A percentile compares a stretch with the other conserved stretches of the same genome.
phyloP scores from a whole-genome alignment of 1,140 invertebrate genomes.

The Drosophila micromelanica region DNA sequence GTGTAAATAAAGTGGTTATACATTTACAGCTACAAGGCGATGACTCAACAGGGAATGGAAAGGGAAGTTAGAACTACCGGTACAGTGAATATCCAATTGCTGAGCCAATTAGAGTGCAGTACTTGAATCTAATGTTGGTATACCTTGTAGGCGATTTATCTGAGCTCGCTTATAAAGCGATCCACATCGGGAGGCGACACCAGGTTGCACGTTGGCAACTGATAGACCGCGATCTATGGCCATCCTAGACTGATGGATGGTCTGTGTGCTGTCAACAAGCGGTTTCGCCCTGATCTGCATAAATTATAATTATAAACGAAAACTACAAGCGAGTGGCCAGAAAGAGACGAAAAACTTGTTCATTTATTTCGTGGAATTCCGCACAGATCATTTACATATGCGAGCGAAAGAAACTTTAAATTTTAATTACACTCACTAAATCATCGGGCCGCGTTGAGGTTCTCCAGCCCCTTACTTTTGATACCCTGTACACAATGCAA shows the following conservation, averaged over 20 bases:
- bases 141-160: constrained; percentile 62
- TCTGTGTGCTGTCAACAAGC: constrained; percentile 60
- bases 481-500: neutral
- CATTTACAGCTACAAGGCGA: constrained; percentile 54
- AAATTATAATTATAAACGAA: constrained; percentile 73
- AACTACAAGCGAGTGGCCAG: constrained; percentile 39
- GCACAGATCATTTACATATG: constrained; percentile 76
- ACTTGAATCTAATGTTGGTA: constrained; percentile 32
- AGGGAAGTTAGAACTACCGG: neutral
- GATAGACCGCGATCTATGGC: constrained; percentile 15
- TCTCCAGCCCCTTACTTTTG: constrained; percentile 18
- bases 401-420: constrained; percentile 73
- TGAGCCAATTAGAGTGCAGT: constrained; percentile 34
- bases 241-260: constrained; percentile 61
- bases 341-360: constrained; percentile 62
- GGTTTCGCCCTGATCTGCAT: constrained; percentile 55
- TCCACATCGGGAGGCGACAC: constrained; percentile 41
- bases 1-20: constrained; percentile 55
- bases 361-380: constrained; percentile 75
- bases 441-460: constrained; percentile 58
- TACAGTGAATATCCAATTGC: constrained; percentile 43
- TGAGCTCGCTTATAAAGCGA: constrained; percentile 61
- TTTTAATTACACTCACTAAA: constrained; percentile 82
- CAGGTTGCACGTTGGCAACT: constrained; percentile 47
- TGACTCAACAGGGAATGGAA: constrained; percentile 26